Percentiles rank a stretch among this genome's conserved stretches.
These are phyloP conservation scores for Plutomurus gul DNA, from an alignment of 1,140 invertebrate genomes.

Conservation along the genomic window DNA sequence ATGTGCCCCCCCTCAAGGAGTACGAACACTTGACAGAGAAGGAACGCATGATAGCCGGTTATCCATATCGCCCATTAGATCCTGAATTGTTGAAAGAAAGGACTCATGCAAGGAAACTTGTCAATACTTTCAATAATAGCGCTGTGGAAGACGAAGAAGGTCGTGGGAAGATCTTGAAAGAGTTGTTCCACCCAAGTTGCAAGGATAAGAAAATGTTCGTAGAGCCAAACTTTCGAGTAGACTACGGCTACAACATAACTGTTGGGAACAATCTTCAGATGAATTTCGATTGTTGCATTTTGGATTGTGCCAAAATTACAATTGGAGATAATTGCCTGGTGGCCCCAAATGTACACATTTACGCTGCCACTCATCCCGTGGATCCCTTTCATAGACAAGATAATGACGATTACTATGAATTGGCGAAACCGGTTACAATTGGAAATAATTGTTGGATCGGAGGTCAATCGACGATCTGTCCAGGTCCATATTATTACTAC, in stretches of 20 bases:
- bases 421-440: slow-evolving; percentile 44
- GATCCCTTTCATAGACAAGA: slow-evolving; percentile 37
- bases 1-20: slow-evolving; percentile 1
- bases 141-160: slow-evolving; percentile 18
- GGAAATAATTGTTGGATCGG: slow-evolving; percentile 54
- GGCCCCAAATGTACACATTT: slow-evolving; percentile 50
- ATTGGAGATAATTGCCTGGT: slow-evolving; percentile 48
- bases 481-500: no score
- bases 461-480: slow-evolving; percentile 48
- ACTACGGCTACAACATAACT: slow-evolving; percentile 47
- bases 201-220: slow-evolving; percentile 10
- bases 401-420: slow-evolving; percentile 39
- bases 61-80: slow-evolving; percentile 36
- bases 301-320: slow-evolving; percentile 48
- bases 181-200: slow-evolving; percentile 41
- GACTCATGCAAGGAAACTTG: not conserved
- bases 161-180: not conserved
- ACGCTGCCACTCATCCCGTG: slow-evolving; percentile 48
- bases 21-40: slow-evolving; percentile 46
- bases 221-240: slow-evolving; percentile 40
- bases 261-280: slow-evolving; percentile 50
- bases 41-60: slow-evolving; percentile 48
- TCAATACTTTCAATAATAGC: slow-evolving; percentile 19
- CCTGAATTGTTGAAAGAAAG: not conserved
- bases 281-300: slow-evolving; percentile 53